A percentile compares a stretch with the other conserved stretches of the same genome.
phyloP scores from a whole-genome alignment of 2,797 vertebrate genomes.

The Erethizon dorsatum region DNA sequence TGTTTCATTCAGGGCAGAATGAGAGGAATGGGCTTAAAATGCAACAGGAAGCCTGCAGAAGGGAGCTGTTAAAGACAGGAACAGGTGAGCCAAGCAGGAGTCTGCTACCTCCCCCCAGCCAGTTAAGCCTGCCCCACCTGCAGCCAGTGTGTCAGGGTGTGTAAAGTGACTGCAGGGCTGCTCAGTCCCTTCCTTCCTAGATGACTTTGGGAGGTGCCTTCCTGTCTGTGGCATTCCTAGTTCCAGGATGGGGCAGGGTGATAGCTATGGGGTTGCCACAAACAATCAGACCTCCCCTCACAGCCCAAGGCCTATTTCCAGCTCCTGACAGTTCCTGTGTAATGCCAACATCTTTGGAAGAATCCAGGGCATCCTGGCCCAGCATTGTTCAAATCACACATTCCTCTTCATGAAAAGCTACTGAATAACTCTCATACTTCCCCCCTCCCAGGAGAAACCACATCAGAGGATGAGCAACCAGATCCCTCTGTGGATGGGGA shows the following conservation, averaged over 20 bases:
- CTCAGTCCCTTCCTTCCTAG: constrained; percentile 80
- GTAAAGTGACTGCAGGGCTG: constrained; percentile 3
- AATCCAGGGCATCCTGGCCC: constrained; percentile 81
- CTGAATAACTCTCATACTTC: constrained; percentile 82
- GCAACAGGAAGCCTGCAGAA: constrained; percentile 21
- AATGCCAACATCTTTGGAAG: constrained; percentile 74
- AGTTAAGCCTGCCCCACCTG: constrained; percentile 68
- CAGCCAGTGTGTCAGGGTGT: not conserved
- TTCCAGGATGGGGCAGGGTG: constrained; percentile 77
- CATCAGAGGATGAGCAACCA: constrained; percentile 77
- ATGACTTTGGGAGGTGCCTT: constrained; percentile 86
- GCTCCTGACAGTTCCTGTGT: constrained; percentile 75
- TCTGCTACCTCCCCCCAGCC: not conserved
- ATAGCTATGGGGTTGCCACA: constrained; percentile 81
- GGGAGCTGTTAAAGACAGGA: constrained; percentile 67
- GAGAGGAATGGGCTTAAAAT: constrained; percentile 66
- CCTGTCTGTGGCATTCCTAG: constrained; percentile 82
- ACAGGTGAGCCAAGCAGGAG: constrained; percentile 80
- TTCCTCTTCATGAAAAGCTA: constrained; percentile 79
- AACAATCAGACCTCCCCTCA: constrained; percentile 72
- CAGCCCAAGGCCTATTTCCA: constrained; percentile 82
- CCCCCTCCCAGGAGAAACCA: constrained; percentile 77
- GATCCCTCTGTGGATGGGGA: constrained; percentile 20
- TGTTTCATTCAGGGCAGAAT: constrained; percentile 35
- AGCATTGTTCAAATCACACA: constrained; percentile 82